Evolutionary conservation across 2,888 invertebrate genomes (phyloP).

Genomic region (Caenorhabditis uteleia): DNA sequence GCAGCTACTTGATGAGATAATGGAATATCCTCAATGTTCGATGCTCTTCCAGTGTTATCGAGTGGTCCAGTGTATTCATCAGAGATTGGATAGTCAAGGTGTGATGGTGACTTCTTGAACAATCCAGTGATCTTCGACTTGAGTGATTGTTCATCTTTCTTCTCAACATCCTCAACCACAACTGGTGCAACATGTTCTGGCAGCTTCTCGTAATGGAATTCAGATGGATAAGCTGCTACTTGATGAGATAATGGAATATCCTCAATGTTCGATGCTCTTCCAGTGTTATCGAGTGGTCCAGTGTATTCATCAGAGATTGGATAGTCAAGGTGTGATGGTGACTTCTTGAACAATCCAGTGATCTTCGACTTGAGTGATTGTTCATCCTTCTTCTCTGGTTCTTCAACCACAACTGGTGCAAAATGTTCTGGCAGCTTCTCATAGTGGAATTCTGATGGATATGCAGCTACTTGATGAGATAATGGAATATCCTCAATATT

Average conservation of each 20-base stretch:
- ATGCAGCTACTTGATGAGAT: constrained; percentile 27
- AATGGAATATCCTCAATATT: constrained; percentile 35
- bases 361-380: constrained; percentile 5
- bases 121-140: constrained; percentile 20
- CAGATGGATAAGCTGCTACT: constrained; percentile 41
- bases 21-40: constrained; percentile 6
- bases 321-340: constrained; percentile 40
- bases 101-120: constrained; percentile 17
- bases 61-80: constrained; percentile 30
- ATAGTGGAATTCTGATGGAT: constrained; percentile 12
- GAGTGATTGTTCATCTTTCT: constrained; percentile 5
- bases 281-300: constrained; percentile 24
- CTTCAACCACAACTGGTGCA: constrained; percentile 9
- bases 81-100: constrained; percentile 36
- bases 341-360: constrained; percentile 31
- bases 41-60: not conserved
- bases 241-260: constrained; percentile 37
- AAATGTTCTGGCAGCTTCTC: constrained; percentile 14
- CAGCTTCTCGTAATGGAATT: constrained; percentile 23
- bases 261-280: constrained; percentile 23
- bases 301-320: constrained; percentile 32
- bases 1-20: not conserved
- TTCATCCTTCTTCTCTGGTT: constrained; percentile 4
- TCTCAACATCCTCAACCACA: constrained; percentile 5
- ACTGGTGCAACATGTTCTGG: constrained; percentile 31